phyloP scores from a whole-genome alignment of 2,797 vertebrate genomes.

The Rhincodon typus region DNA sequence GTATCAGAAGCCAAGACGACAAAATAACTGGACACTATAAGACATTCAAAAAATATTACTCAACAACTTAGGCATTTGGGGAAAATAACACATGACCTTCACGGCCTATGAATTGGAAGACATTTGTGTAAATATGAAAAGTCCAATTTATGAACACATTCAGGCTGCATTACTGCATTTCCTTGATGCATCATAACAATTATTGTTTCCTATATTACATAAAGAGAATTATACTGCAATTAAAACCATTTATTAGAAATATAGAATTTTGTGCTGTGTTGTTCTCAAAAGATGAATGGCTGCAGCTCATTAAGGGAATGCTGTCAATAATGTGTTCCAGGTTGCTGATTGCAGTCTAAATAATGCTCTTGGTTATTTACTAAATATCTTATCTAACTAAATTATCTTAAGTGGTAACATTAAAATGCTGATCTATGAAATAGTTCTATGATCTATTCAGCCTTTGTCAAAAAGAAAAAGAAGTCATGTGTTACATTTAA shows the following conservation, averaged over 20 bases:
- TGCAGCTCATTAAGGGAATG: constrained; percentile 43
- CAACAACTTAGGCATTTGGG: constrained; percentile 26
- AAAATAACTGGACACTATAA: constrained; percentile 32
- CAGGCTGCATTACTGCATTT: neutral
- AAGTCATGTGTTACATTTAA: neutral
- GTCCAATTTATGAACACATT: neutral
- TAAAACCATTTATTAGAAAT: neutral
- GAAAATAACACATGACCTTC: constrained; percentile 27
- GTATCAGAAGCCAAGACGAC: constrained; percentile 35
- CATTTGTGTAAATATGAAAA: neutral
- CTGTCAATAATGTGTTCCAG: constrained; percentile 36
- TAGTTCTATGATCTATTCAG: too few relatives aligned
- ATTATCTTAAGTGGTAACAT: neutral
- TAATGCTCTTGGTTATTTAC: neutral
- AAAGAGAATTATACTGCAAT: neutral
- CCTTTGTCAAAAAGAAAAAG: neutral
- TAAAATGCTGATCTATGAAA: neutral
- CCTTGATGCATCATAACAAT: neutral
- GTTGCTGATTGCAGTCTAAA: neutral
- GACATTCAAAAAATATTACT: constrained; percentile 17
- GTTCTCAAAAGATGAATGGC: constrained; percentile 42
- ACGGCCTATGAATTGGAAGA: constrained; percentile 4
- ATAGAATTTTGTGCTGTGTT: neutral
- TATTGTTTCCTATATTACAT: neutral
- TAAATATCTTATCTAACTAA: neutral